These are phyloP conservation scores for Lepidonotus clava DNA, from an alignment of 2,888 invertebrate species.

Conservation along the genomic window DNA sequence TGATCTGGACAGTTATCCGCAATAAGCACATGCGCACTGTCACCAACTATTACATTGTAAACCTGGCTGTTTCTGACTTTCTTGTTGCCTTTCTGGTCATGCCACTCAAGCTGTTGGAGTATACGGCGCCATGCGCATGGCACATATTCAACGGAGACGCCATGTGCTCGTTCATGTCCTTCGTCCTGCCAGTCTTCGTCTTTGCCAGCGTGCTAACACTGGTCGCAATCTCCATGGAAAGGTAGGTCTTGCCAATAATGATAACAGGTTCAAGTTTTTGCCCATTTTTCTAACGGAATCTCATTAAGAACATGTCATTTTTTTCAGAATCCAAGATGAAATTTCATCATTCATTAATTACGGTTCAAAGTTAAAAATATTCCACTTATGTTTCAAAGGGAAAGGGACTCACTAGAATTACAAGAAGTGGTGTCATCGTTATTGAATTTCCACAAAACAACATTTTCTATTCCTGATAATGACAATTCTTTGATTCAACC, in stretches of 20 bases:
- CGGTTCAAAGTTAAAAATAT: no score
- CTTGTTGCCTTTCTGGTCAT: constrained; percentile 80
- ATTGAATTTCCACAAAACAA: no score
- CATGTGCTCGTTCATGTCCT: constrained; percentile 79
- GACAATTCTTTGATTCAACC: no score
- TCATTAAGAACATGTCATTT: no score
- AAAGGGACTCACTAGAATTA: no score
- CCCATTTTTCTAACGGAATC: no score
- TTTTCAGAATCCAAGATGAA: no score
- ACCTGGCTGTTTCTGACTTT: constrained; percentile 80
- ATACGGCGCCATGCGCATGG: constrained; percentile 80
- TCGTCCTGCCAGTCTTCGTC: constrained; percentile 81
- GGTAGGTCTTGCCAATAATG: constrained; percentile 79
- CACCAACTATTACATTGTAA: constrained; percentile 81
- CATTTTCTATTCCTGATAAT: no score
- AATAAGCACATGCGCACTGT: constrained; percentile 81
- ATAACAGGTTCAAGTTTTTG: no score
- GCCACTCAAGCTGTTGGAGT: constrained; percentile 81
- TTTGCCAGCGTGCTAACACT: constrained; percentile 81
- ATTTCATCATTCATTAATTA: no score
- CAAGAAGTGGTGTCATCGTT: no score
- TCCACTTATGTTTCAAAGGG: no score
- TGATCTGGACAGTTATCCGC: constrained; percentile 80
- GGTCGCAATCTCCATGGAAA: constrained; percentile 81
- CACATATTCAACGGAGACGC: constrained; percentile 77